These are phyloP conservation scores for Anguilla pacifica DNA, from an alignment of 2,797 vertebrate species.

Conservation along the genomic window DNA sequence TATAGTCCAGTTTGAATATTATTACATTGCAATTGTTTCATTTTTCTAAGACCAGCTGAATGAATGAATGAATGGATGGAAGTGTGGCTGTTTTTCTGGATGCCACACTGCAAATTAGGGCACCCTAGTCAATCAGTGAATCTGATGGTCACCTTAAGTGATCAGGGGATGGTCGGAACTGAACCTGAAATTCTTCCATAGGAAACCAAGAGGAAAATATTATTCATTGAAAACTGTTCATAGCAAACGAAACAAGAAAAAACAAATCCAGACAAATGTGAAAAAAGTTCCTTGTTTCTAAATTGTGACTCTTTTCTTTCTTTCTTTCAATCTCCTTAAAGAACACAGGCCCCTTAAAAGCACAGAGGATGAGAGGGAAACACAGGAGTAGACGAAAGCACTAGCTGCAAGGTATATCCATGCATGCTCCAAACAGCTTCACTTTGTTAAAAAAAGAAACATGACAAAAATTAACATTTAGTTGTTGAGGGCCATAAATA, in stretches of 20 bases:
- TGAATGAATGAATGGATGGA: slow-evolving; percentile 29
- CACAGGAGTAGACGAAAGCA: slow-evolving; percentile 35
- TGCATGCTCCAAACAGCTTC: slow-evolving; percentile 45
- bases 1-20: slow-evolving; percentile 45
- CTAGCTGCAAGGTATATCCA: slow-evolving; percentile 54
- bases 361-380: slow-evolving; percentile 44
- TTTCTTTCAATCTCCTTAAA: slow-evolving; percentile 23
- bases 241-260: slow-evolving; percentile 16
- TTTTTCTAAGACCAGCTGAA: slow-evolving; percentile 24
- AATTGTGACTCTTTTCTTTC: slow-evolving; percentile 48
- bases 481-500: slow-evolving; percentile 56
- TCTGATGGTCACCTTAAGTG: slow-evolving; percentile 36
- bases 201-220: slow-evolving; percentile 28
- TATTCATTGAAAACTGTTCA: slow-evolving; percentile 29
- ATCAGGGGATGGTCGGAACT: not conserved
- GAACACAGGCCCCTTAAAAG: slow-evolving; percentile 53
- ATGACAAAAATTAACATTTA: slow-evolving; percentile 44
- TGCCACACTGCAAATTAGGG: slow-evolving; percentile 37
- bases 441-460: slow-evolving; percentile 48
- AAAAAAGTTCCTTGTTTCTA: slow-evolving; percentile 40
- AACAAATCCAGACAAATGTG: slow-evolving; percentile 14
- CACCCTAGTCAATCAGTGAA: slow-evolving; percentile 37
- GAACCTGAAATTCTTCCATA: slow-evolving; percentile 5
- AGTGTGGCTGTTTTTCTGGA: slow-evolving; percentile 1
- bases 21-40: slow-evolving; percentile 43